Evolutionary conservation across 35 echinoderm and acorn worm species (phyloP).

Genomic region (Ophiothrix spiculata): DNA sequence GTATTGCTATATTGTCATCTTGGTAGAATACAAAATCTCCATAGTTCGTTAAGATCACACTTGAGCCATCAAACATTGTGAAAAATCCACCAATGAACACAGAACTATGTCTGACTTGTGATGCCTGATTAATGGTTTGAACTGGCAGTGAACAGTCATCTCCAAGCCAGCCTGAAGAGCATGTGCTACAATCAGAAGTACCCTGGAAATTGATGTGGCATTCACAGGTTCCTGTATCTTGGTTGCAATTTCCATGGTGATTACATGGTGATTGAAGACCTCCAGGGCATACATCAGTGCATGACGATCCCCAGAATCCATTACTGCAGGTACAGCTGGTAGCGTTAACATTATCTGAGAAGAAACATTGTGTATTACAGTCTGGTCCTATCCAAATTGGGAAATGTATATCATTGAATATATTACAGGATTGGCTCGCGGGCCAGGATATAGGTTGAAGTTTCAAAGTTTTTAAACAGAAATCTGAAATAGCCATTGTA

Average conservation of each 20-base stretch:
- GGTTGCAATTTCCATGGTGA: slow-evolving; percentile 57
- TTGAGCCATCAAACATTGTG: slow-evolving; percentile 80
- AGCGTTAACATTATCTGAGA: slow-evolving; percentile 15
- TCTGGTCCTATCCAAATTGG: slow-evolving; percentile 57
- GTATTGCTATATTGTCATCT: slow-evolving; percentile 28
- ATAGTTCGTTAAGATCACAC: slow-evolving; percentile 46
- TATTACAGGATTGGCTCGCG: slow-evolving; percentile 42
- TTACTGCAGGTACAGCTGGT: slow-evolving; percentile 43
- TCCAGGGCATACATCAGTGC: slow-evolving; percentile 49
- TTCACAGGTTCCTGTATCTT: slow-evolving; percentile 42
- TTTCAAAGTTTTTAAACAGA: slow-evolving; percentile 22
- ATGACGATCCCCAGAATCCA: slow-evolving; percentile 71
- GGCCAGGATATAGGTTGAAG: slow-evolving; percentile 34
- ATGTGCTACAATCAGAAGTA: slow-evolving; percentile 29
- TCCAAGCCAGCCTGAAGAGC: slow-evolving; percentile 69
- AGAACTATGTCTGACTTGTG: slow-evolving; percentile 32
- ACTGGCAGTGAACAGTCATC: slow-evolving; percentile 65
- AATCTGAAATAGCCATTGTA: slow-evolving; percentile 59
- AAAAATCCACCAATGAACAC: slow-evolving; percentile 60
- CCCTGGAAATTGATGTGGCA: slow-evolving; percentile 70
- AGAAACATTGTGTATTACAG: slow-evolving; percentile 63
- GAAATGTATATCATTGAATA: slow-evolving; percentile 52
- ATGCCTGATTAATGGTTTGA: background rate
- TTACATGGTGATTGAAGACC: slow-evolving; percentile 52
- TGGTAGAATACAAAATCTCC: slow-evolving; percentile 63